Evolutionary conservation across 1,140 invertebrate species (phyloP), one percentile per base, ranked within the genome.

Genomic region (Drosophila grimshawi): DNA sequence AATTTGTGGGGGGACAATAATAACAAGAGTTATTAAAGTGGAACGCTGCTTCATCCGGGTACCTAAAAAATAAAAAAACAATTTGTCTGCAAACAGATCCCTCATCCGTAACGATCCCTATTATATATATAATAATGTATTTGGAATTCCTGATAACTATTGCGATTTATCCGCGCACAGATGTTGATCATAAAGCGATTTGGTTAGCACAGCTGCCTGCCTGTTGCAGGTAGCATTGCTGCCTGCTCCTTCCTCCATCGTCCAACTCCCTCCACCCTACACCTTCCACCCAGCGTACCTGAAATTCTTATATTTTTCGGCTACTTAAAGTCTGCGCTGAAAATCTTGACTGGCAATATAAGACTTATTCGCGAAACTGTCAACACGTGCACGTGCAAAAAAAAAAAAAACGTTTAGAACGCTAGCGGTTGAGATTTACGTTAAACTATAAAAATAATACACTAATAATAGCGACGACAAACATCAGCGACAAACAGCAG

Each of bases 151-250:
- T 37, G 11, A 55, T 57, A 67, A 55, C 62, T 45, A 79, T 37
- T 41, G 27, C 57, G 39, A 65, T 11, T 45, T 66, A 64, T 70
- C 51, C 48, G 4, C 3, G 41, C 46, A 49, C 81, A 85, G 29
- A 73, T 85, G 81, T 48, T 27, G 37, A 5, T 33, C 62, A 83
- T 86, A 86, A 86, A 86, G 11, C 7, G 33, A 69, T 56, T n/a
- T 10, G 7, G 37, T 39, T 27, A 19, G 65, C 19, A 19, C 77
- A 83, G 82, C 64, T 83, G 85, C 35, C 0, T 1, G 0, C 10
- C 29, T 11, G 19, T 19, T 19, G 19, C 73, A 86, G 72, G 55
- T 66, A 49, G 49, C 3, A 2, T 5, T 32, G 27, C 37, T 11
- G 29, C 33, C 5, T 30, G 27, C 1, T 35, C 11, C 10, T 27